A percentile compares a stretch with the other conserved stretches of the same genome.
phyloP scores from a whole-genome alignment of 2,797 vertebrate genomes.

The Natrix natrix region DNA sequence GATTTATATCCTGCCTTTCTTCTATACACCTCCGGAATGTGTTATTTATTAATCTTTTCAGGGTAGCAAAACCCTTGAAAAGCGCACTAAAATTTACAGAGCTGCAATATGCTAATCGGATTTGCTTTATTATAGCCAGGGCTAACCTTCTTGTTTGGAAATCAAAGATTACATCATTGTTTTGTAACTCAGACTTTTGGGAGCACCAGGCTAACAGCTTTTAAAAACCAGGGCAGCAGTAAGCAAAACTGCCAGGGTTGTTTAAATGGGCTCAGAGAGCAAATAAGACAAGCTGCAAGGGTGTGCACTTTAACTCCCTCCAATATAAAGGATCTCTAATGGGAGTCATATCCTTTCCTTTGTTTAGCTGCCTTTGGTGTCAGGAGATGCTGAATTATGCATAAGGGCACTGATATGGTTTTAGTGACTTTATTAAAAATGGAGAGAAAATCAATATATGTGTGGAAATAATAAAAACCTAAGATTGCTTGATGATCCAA shows the following conservation, averaged over 20 bases:
- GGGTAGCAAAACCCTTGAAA: not conserved
- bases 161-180: not conserved
- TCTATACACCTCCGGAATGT: not conserved
- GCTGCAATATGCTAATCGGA: not conserved
- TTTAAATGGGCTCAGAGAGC: not conserved
- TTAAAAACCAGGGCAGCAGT: not conserved
- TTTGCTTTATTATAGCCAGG: not conserved
- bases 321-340: slow-evolving; percentile 42
- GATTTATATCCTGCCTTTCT: not conserved
- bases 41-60: not conserved
- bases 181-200: not conserved
- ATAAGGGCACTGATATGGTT: slow-evolving; percentile 45
- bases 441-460: slow-evolving; percentile 51
- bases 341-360: slow-evolving; percentile 48
- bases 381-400: slow-evolving; percentile 56
- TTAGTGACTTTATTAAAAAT: slow-evolving; percentile 54
- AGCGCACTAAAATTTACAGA: not conserved
- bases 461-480: slow-evolving; percentile 8
- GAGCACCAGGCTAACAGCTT: not conserved
- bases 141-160: not conserved
- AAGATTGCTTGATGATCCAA: slow-evolving; percentile 41
- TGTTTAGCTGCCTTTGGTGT: slow-evolving; percentile 51
- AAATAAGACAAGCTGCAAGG: slow-evolving; percentile 35
- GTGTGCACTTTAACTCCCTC: slow-evolving; percentile 22
- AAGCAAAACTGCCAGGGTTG: not conserved